These are phyloP conservation scores for Trachelus stipa DNA, from an alignment of 2,888 invertebrate genomes.

Conservation along the genomic window DNA sequence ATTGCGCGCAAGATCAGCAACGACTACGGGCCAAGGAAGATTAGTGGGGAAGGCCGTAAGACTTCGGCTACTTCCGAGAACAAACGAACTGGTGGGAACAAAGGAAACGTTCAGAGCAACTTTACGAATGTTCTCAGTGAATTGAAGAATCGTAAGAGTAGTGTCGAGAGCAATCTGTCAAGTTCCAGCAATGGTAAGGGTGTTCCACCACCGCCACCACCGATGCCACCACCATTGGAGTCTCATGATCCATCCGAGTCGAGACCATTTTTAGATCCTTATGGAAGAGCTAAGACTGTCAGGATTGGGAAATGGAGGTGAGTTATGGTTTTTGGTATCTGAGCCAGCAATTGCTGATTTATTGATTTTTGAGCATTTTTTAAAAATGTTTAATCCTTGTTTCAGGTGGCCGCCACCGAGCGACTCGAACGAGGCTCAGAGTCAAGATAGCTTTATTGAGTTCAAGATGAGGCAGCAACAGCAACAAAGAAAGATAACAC, in stretches of 20 bases:
- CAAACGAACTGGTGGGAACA: slow-evolving; percentile 35
- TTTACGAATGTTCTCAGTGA: slow-evolving; percentile 69
- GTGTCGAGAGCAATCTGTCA: slow-evolving; percentile 58
- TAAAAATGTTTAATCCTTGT: background rate
- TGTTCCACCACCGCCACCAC: slow-evolving; percentile 85
- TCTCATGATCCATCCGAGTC: slow-evolving; percentile 84
- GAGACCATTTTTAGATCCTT: slow-evolving; percentile 88
- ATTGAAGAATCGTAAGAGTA: slow-evolving; percentile 67
- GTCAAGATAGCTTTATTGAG: slow-evolving; percentile 85
- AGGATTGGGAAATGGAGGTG: slow-evolving; percentile 92
- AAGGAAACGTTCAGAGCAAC: slow-evolving; percentile 64
- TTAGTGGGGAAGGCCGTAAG: slow-evolving; percentile 55
- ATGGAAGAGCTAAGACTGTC: slow-evolving; percentile 93
- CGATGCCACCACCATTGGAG: slow-evolving; percentile 88
- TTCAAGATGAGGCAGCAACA: slow-evolving; percentile 87
- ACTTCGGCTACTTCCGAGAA: slow-evolving; percentile 35
- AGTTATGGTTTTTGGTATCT: slow-evolving; percentile 3
- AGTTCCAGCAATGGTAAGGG: slow-evolving; percentile 52
- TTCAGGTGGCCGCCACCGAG: slow-evolving; percentile 88
- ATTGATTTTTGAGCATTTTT: background rate
- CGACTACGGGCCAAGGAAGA: slow-evolving; percentile 55
- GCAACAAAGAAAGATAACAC: slow-evolving; percentile 80
- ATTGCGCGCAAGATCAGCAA: slow-evolving; percentile 49
- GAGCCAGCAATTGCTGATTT: background rate
- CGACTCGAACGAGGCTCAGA: slow-evolving; percentile 74